Evolutionary conservation across 2,113 vertebrate genomes (phyloP).

Genomic region (Danio rerio): DNA sequence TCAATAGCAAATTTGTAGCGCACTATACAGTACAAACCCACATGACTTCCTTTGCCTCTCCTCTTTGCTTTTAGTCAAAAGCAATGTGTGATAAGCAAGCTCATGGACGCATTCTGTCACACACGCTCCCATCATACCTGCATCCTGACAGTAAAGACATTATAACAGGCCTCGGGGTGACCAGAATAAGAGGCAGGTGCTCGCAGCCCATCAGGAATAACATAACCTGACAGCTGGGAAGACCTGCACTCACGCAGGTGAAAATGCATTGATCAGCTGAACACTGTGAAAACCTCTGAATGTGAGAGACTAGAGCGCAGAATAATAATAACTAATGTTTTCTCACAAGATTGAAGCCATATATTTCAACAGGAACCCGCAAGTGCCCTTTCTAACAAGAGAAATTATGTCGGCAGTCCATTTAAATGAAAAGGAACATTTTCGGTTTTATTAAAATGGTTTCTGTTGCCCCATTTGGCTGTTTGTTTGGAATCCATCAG

Average conservation of each 20-base stretch:
- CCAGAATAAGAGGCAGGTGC: conserved; percentile 16
- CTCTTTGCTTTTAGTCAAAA: conserved; percentile 27
- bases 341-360: neutral
- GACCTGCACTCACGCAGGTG: conserved; percentile 37
- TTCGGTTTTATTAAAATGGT: neutral
- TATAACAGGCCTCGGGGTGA: conserved; percentile 30
- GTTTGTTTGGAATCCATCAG: conserved; percentile 10
- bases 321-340: conserved; percentile 17
- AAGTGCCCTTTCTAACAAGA: conserved; percentile 20
- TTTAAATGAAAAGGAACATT: conserved; percentile 25
- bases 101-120: conserved; percentile 29
- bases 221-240: conserved; percentile 55
- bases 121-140: conserved; percentile 33
- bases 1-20: conserved; percentile 2
- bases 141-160: conserved; percentile 36
- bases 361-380: neutral
- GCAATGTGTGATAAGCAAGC: conserved; percentile 34
- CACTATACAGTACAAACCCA: conserved; percentile 31
- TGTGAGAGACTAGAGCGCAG: conserved; percentile 3
- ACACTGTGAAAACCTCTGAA: conserved; percentile 45
- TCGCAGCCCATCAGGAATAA: conserved; percentile 48
- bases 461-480: neutral
- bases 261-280: conserved; percentile 58
- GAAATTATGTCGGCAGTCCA: neutral
- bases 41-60: conserved; percentile 35